phyloP scores from a whole-genome alignment of 2,888 invertebrate genomes.

The Agrilus biguttatus region DNA sequence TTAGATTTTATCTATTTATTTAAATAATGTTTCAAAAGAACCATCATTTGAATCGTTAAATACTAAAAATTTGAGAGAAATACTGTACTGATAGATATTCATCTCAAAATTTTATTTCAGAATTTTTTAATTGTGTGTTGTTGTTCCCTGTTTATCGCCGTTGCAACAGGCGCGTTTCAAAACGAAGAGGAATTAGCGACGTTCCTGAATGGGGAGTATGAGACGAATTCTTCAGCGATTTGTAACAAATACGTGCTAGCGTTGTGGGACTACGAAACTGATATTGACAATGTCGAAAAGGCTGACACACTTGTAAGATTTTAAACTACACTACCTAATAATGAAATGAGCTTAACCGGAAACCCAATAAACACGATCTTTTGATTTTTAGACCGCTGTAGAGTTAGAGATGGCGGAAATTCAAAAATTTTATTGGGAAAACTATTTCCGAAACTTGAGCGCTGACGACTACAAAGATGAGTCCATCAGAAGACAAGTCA shows the following conservation, averaged over 20 bases:
- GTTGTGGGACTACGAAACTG: slow-evolving; percentile 26
- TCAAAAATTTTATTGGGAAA: slow-evolving; percentile 23
- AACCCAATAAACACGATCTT: no score
- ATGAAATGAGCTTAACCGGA: no score
- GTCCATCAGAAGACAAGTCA: slow-evolving; percentile 26
- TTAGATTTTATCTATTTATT: no score
- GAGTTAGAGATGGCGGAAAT: slow-evolving; percentile 14
- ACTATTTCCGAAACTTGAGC: slow-evolving; percentile 16
- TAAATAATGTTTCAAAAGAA: no score
- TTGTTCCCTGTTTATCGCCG: no score
- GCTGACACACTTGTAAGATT: slow-evolving; percentile 14
- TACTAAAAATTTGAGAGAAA: no score
- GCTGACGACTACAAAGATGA: slow-evolving; percentile 25
- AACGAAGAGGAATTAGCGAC: slow-evolving; percentile 12
- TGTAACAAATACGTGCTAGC: slow-evolving; percentile 23
- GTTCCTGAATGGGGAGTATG: slow-evolving; percentile 14
- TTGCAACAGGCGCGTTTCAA: not conserved
- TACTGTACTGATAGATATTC: no score
- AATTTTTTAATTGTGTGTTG: no score
- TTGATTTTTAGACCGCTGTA: slow-evolving; percentile 2
- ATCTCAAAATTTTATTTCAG: no score
- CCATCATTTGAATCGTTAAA: no score
- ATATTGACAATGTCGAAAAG: slow-evolving; percentile 19
- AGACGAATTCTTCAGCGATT: slow-evolving; percentile 12
- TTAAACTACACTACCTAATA: no score